Percentiles rank a stretch among this genome's conserved stretches.
Evolutionary conservation across 2,888 invertebrate species (phyloP).

Genomic region (Orthosia incerta): DNA sequence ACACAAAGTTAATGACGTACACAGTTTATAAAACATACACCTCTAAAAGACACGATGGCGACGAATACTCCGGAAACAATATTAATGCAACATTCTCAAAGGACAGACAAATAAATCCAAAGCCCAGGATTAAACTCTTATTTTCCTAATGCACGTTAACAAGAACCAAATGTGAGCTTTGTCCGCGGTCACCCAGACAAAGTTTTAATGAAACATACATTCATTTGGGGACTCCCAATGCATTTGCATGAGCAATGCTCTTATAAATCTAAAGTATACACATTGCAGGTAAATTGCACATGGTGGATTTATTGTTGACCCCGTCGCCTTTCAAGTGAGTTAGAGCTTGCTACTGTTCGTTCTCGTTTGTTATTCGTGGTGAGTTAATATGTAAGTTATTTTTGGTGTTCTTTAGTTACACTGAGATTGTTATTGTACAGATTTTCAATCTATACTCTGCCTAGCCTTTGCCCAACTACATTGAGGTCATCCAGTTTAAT

Average conservation of each 20-base stretch:
- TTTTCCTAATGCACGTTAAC: conserved; percentile 59
- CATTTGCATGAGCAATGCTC: conserved; percentile 73
- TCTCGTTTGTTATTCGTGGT: conserved; percentile 26
- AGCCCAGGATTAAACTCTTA: conserved; percentile 58
- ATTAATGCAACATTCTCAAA: conserved; percentile 5
- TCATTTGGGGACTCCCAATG: conserved; percentile 64
- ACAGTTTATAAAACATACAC: background rate
- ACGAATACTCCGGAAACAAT: conserved; percentile 4
- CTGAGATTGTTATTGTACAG: background rate
- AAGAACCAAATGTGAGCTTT: conserved; percentile 54
- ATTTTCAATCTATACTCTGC: background rate
- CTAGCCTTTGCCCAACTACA: no score
- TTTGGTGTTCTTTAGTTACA: background rate
- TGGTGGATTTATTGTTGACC: conserved; percentile 69
- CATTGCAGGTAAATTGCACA: conserved; percentile 71
- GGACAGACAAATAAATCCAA: conserved; percentile 31
- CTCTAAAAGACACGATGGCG: background rate
- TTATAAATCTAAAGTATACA: conserved; percentile 71
- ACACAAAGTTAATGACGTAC: no score
- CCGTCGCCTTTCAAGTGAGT: conserved; percentile 59
- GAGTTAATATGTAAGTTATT: conserved; percentile 29
- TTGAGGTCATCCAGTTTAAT: no score
- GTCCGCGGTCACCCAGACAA: conserved; percentile 52
- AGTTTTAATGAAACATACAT: conserved; percentile 72
- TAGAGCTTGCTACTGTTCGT: conserved; percentile 39